These are phyloP conservation scores for Meteorus colon DNA, from an alignment of 2,888 invertebrate species.

Conservation along the genomic window DNA sequence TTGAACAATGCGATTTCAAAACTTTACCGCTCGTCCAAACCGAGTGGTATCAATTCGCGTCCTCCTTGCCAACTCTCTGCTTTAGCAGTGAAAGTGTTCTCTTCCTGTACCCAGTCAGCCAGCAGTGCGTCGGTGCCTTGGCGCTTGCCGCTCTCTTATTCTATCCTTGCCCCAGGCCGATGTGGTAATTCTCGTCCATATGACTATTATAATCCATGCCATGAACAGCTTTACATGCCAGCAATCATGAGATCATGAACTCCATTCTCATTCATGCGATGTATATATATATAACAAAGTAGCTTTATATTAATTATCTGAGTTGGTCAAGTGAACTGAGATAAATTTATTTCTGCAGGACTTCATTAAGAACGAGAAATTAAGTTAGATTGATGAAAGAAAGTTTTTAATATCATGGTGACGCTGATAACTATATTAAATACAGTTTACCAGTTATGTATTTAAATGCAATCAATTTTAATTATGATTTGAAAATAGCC, in stretches of 20 bases:
- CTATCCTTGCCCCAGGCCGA: constrained; percentile 46
- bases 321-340: neutral
- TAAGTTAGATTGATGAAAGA: constrained; percentile 28
- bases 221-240: constrained; percentile 6
- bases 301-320: neutral
- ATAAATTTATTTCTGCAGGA: neutral
- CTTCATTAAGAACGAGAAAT: constrained; percentile 19
- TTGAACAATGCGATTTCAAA: constrained; percentile 6
- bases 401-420: neutral
- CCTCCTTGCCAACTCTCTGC: constrained; percentile 61
- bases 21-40: constrained; percentile 29
- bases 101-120: constrained; percentile 62
- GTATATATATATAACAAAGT: neutral
- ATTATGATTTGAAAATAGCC: neutral
- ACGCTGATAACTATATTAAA: neutral
- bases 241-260: constrained; percentile 11
- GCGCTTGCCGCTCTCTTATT: constrained; percentile 41
- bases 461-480: neutral
- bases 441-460: neutral
- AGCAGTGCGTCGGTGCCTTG: constrained; percentile 20
- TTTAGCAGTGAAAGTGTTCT: constrained; percentile 71
- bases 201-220: constrained; percentile 20
- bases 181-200: constrained; percentile 56
- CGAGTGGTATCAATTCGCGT: constrained; percentile 56
- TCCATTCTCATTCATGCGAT: constrained; percentile 1